A percentile compares a stretch with the other conserved stretches of the same genome.
Evolutionary conservation across 1,140 invertebrate genomes (phyloP).

Genomic region (Oryctes rhinoceros): DNA sequence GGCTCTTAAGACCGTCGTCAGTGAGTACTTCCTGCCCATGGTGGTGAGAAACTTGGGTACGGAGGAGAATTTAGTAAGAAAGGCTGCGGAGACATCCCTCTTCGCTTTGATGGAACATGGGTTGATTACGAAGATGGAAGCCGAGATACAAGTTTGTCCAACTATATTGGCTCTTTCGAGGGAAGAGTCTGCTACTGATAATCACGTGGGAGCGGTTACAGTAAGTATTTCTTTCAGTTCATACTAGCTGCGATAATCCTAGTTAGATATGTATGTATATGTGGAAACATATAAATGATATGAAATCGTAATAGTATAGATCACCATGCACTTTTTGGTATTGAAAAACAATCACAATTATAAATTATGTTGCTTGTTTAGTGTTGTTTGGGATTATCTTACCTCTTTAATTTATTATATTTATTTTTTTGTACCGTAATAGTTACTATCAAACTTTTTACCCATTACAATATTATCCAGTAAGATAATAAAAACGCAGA

Average conservation of each 20-base stretch:
- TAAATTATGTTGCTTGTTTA: no score
- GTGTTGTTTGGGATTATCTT: no score
- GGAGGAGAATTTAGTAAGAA: conserved; percentile 51
- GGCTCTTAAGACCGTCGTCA: conserved; percentile 51
- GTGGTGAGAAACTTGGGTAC: conserved; percentile 55
- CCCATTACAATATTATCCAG: no score
- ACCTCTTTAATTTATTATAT: no score
- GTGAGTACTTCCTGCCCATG: conserved; percentile 55
- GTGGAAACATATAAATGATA: background rate
- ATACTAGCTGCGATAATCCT: no score
- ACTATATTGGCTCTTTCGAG: conserved; percentile 55
- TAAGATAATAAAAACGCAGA: no score
- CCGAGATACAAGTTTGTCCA: conserved; percentile 59
- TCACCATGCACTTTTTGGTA: no score
- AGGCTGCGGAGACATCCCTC: conserved; percentile 50
- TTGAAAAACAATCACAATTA: no score
- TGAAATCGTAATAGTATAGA: no score
- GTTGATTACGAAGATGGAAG: conserved; percentile 53
- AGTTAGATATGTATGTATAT: background rate
- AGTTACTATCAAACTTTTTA: no score
- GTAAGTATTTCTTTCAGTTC: conserved; percentile 29
- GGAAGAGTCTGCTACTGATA: conserved; percentile 21
- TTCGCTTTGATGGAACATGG: conserved; percentile 54
- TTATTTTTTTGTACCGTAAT: no score
- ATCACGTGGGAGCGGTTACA: conserved; percentile 17